Conservation (phyloP, 2,113 vertebrate species). For the Struthio camelus region DNA sequence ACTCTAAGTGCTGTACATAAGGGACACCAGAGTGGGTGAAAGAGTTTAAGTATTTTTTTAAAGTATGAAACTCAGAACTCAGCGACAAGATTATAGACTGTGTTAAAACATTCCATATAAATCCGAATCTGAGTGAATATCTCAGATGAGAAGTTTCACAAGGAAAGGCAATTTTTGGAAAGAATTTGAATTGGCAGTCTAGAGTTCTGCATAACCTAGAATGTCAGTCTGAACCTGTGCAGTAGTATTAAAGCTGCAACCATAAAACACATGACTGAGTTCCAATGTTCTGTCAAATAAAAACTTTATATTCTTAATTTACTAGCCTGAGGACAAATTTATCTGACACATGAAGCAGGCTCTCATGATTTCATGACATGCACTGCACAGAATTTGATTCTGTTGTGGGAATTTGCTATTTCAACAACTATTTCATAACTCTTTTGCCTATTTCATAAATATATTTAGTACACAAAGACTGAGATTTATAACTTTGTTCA, state of each 20-base stretch:
- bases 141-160: neutral
- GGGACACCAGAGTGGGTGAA: neutral
- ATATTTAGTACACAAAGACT: neutral
- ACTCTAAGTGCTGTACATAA: neutral
- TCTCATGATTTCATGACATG: neutral
- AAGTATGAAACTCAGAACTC: neutral
- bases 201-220: neutral
- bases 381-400: neutral
- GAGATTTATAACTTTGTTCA: neutral
- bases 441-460: neutral
- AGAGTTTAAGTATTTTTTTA: neutral
- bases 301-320: neutral
- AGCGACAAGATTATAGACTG: neutral
- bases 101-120: neutral
- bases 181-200: neutral
- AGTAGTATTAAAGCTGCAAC: neutral
- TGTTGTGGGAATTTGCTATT: neutral
- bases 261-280: neutral
- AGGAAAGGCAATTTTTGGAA: neutral
- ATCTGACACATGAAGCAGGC: neutral
- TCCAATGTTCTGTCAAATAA: neutral
- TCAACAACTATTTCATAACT: neutral
- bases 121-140: neutral
- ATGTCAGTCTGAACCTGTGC: neutral
- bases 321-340: neutral